Base-by-base conservation (phyloP, 2,888 invertebrate species). In the Poecilus cupreus region DNA sequence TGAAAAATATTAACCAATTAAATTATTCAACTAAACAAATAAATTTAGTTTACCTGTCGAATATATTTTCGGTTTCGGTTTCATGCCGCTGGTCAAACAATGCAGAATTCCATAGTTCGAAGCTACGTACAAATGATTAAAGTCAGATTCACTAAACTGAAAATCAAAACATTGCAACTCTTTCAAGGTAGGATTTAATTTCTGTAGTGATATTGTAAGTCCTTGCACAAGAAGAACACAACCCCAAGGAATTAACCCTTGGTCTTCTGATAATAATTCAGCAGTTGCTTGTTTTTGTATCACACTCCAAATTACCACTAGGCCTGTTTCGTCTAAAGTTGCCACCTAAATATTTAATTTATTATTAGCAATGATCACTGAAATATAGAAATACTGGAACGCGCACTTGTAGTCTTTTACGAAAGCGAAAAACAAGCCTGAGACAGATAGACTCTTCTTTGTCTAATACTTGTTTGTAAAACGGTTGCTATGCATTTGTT, bases 251-350 rank as follows among this genome's bases (percentile, higher is more conserved):
- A 89, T 87, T 54, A 89, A 85, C 46, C 88, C 89, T 37, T 88
- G 85, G 84, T 89, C 88, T 1, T 88, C 86, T 0, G 54, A 70
- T 46, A 51, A 51, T 26, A 70, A 75, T 22, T 37, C 79, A 43
- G 60, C 22, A 24, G 82, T 32, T 72, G 57, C 11, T 77, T 80
- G 18, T 77, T 60, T 88, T 83, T 86, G 83, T 46, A 91, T 87
- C 26, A 91, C 87, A 82, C 89, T 90, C 92, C 91, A 92, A 79
- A 91, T 86, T 26, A 90, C 88, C 70, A 91, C 85, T 39, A 83
- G 85, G 5, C 92, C 91, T 64, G 88, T 87, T 83, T 90, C 90
- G 83, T 91, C 91, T 82, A 92, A 86, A 81, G 90, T 90, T 84
- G 91, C 90, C 77, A 92, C 87, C 90, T 91, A 83, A 82, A 85